Conservation (phyloP, 2,113 vertebrate genomes). For the Haliaeetus leucogaster region DNA sequence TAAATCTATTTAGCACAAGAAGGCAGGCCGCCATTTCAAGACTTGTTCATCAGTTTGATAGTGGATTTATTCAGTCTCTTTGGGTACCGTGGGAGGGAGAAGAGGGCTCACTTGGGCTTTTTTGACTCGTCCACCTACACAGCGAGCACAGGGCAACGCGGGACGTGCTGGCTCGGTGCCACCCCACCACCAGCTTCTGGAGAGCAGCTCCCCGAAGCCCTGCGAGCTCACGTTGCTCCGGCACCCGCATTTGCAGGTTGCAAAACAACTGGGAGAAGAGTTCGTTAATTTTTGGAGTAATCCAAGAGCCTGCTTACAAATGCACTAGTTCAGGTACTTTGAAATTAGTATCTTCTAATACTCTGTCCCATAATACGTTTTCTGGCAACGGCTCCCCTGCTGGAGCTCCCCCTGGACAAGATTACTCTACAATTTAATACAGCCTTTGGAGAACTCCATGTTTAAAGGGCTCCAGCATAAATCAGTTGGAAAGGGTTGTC, state of each 20-base stretch:
- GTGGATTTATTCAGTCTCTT: background rate
- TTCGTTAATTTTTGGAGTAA: background rate
- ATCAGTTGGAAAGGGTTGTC: background rate
- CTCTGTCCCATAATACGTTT: background rate
- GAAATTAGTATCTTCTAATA: background rate
- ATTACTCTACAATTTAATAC: background rate
- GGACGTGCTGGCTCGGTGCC: background rate
- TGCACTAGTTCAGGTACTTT: background rate
- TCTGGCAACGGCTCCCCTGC: background rate
- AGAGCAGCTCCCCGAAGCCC: background rate
- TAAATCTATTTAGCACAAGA: background rate
- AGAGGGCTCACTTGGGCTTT: background rate
- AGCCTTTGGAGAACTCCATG: background rate
- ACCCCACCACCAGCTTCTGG: background rate
- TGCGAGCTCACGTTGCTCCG: background rate
- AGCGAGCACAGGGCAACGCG: rapidly evolving
- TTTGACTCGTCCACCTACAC: background rate
- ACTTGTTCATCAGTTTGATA: background rate
- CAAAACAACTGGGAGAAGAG: background rate
- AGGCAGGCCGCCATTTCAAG: background rate
- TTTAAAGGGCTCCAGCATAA: background rate
- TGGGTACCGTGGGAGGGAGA: background rate
- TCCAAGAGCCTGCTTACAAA: background rate
- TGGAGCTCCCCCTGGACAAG: background rate
- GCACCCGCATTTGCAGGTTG: rapidly evolving